Conservation (phyloP, 2,113 vertebrate species). For the Harpagus bidentatus region DNA sequence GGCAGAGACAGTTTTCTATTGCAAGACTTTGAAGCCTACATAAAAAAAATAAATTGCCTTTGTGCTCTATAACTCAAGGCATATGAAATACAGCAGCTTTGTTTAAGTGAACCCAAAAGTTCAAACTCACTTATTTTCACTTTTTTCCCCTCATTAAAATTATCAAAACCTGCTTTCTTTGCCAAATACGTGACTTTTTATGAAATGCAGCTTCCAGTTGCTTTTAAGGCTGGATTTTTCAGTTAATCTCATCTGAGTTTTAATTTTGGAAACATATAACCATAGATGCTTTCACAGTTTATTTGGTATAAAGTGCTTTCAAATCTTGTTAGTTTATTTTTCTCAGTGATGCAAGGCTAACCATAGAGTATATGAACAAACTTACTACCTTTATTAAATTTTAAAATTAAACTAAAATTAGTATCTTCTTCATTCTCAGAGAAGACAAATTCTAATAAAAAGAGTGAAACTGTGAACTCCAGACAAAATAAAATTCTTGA, state of each 20-base stretch:
- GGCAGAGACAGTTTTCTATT: background rate
- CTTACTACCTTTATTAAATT: background rate
- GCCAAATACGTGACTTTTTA: background rate
- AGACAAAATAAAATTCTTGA: background rate
- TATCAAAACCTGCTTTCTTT: background rate
- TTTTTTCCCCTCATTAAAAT: background rate
- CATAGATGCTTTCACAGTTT: background rate
- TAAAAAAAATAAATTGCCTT: background rate
- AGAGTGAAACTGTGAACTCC: background rate
- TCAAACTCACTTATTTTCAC: background rate
- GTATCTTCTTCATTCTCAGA: background rate
- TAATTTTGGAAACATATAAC: background rate
- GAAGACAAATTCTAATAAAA: background rate
- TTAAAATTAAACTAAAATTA: background rate
- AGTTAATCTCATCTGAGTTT: background rate
- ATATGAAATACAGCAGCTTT: constrained; percentile 13
- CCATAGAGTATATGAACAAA: background rate
- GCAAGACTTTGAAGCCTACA: background rate
- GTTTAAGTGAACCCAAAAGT: background rate
- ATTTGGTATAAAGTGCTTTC: background rate
- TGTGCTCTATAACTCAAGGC: background rate
- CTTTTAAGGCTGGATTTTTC: background rate
- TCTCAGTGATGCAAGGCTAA: background rate
- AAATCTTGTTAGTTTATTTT: background rate
- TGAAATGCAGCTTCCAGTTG: background rate